Percentiles rank a stretch among this genome's conserved stretches.
phyloP scores from a whole-genome alignment of 2,797 vertebrate species.

The Brotula barbata region DNA sequence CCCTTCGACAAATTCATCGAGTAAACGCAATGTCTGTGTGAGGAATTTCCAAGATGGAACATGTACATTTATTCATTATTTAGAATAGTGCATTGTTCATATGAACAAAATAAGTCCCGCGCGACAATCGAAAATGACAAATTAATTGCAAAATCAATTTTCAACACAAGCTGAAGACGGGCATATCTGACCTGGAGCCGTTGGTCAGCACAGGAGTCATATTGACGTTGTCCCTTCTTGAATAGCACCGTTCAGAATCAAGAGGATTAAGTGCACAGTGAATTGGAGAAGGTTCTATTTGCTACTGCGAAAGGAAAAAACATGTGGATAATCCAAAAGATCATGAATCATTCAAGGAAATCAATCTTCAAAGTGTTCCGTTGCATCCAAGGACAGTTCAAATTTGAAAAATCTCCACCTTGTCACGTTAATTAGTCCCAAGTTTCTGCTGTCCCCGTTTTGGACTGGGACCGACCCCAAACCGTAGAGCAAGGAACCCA shows the following conservation, averaged over 20 bases:
- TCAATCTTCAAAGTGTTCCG: constrained; percentile 19
- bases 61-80: too few relatives aligned
- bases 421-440: constrained; percentile 39
- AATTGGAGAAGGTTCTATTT: constrained; percentile 25
- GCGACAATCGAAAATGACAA: neutral
- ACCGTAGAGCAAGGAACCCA: constrained; percentile 49
- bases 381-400: constrained; percentile 15
- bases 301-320: constrained; percentile 35
- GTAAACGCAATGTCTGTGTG: too few relatives aligned
- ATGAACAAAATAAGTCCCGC: neutral
- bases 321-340: constrained; percentile 62
- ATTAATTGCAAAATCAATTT: neutral
- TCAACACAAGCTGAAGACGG: neutral
- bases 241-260: constrained; percentile 48
- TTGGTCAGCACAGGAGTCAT: constrained; percentile 59
- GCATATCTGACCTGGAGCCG: constrained; percentile 65
- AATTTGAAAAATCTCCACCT: constrained; percentile 40
- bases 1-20: too few relatives aligned
- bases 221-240: constrained; percentile 28
- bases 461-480: constrained; percentile 73
- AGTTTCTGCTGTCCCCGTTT: constrained; percentile 48
- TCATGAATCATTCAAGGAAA: constrained; percentile 5
- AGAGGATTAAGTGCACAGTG: constrained; percentile 39
- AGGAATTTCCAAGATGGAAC: too few relatives aligned
- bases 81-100: neutral